Base-by-base conservation (phyloP, 2,797 vertebrate genomes). In the Tadarida brasiliensis region DNA sequence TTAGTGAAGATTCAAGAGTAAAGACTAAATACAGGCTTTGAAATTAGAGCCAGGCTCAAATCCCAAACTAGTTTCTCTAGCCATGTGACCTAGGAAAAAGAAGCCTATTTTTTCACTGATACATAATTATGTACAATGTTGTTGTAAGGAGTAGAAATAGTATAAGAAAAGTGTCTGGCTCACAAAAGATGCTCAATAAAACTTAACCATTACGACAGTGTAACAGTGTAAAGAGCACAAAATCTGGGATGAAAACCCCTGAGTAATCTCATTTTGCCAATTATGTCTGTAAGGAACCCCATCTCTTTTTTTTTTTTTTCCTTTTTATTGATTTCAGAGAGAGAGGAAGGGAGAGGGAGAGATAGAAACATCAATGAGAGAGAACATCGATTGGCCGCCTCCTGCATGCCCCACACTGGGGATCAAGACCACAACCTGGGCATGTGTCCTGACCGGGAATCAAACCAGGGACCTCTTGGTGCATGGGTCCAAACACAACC, bases 21-120 rank as follows among this genome's bases (percentile, higher is more conserved):
- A 87, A 94, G 44, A 83, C 30, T 61, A 76, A 94, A 94, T 26
- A 76, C 11, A 76, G 30, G 61, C 11, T 93, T 81, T 61, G 51
- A 76, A 15, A 91, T 54, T 63, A 63, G 33, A 82, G n/a, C 9
- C 28, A 51, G 30, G 30, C n/a, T 83, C 71, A 71, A 82, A 57
- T 33, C 12, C 35, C 30, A 67, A 78, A 44, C 49, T 89, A 47
- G 47, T 20, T 91, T 61, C 76, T 87, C 88, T 87, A 87, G 56
- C 6, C 47, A 65, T 24, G 49, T 59, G 84, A 94, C 30, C 47
- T 76, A 77, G 16, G 16, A 44, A 39, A 56, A 30, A 73, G 30
- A 30, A 93, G 22, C 39, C 39, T 30, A 7, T 47, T 80, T 90
- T 15, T 49, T 71, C 24, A 47, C 67, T 74, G 39, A 67, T 30